Evolutionary conservation across 2,888 invertebrate genomes (phyloP), one percentile per base, ranked within the genome.

Genomic region (Crematogaster levior): DNA sequence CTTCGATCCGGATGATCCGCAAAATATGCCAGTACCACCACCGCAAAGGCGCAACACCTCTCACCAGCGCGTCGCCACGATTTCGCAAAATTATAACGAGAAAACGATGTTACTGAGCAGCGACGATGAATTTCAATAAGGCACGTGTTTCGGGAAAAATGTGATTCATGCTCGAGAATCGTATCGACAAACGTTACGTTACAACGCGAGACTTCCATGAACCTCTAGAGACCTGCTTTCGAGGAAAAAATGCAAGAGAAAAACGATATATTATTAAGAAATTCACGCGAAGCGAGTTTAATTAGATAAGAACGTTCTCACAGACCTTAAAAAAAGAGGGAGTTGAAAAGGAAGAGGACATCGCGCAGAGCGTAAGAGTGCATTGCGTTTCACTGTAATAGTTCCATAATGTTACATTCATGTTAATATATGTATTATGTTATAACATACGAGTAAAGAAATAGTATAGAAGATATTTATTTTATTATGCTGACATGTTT

Each of bases 51-150:
- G 94, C 83, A 93, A 93, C 83, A 92, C 96, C 61, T 96, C 96
- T 72, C 96, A 97, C 46, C 97, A 97, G 91, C 96, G 97, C 60
- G 97, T 97, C 80, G 96, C 97, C 48, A 97, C 97, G 91, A 97
- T 97, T 94, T 96, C 97, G 89, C 97, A 97, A 92, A 97, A 97
- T 95, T 98, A 98, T 95, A 98, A 98, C 95, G 99, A 99, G 96
- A 99, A 99, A 95, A 98, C 99, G 53, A 98, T 98, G 95, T 96
- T 99, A 88, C 96, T 99, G 90, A 98, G 98, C 95, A 98, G 98
- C 88, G 99, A 99, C 94, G 99, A 99, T 94, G 99, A 99, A 95
- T 98, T 98, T 95, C 98, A 98, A 95, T 98, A 96, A 95, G 68
- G 63, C 24, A 30, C 40, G 53, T 66, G 18, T 9, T 34, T 46